Percentiles rank a stretch among this genome's conserved stretches.
phyloP scores from a whole-genome alignment of 1,140 invertebrate species.

The Zaprionus davidi region DNA sequence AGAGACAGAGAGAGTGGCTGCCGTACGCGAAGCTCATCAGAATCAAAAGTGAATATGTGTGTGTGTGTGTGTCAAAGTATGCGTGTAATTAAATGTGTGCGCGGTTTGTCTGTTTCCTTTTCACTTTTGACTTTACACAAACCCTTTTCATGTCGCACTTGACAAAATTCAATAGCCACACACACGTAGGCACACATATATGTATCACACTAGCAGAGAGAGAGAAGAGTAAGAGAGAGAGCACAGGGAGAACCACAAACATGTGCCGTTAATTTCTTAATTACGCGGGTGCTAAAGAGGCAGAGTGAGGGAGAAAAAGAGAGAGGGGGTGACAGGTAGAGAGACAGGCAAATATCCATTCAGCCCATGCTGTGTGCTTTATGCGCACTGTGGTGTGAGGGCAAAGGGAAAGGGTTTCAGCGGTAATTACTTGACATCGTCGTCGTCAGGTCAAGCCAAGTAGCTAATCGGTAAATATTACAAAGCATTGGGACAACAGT shows the following conservation, averaged over 20 bases:
- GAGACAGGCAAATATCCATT: conserved; percentile 63
- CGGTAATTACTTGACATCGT: conserved; percentile 77
- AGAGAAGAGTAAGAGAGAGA: conserved; percentile 31
- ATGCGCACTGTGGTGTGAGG: conserved; percentile 25
- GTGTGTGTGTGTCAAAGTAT: conserved; percentile 22
- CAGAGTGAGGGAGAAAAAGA: background rate
- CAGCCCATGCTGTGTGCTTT: conserved; percentile 40
- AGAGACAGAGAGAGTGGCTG: background rate
- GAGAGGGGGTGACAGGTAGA: background rate
- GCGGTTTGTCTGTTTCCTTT: conserved; percentile 65
- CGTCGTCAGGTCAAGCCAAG: conserved; percentile 70
- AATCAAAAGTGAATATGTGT: conserved; percentile 40
- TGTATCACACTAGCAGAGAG: background rate
- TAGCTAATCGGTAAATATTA: conserved; percentile 68
- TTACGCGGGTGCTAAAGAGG: conserved; percentile 67
- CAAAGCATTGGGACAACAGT: conserved; percentile 46
- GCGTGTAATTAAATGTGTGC: conserved; percentile 72
- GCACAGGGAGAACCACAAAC: conserved; percentile 61
- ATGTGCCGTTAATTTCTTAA: conserved; percentile 81
- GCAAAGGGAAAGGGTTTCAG: conserved; percentile 7
- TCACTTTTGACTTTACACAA: conserved; percentile 76
- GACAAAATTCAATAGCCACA: conserved; percentile 68
- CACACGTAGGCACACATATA: conserved; percentile 7
- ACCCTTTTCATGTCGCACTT: conserved; percentile 70
- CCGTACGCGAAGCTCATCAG: conserved; percentile 24